Conservation (phyloP, 2,888 invertebrate genomes). For the Ligdia adustata region DNA sequence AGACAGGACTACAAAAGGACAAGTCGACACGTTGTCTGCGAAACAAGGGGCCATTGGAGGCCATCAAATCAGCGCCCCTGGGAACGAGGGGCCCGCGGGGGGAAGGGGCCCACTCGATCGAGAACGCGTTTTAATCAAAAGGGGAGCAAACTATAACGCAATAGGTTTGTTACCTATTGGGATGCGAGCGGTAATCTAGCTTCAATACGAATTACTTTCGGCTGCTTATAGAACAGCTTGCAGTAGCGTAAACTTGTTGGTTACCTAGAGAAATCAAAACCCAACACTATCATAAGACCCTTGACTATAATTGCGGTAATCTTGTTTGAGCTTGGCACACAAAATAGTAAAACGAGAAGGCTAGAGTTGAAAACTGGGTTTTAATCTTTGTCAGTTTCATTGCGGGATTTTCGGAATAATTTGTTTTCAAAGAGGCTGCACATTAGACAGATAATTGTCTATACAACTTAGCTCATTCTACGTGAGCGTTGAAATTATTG, state of each 20-base stretch:
- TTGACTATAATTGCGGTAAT: too few relatives aligned
- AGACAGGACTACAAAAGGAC: constrained; percentile 11
- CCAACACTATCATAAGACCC: too few relatives aligned
- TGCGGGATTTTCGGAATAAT: too few relatives aligned
- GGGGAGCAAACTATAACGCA: constrained; percentile 14
- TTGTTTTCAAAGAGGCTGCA: too few relatives aligned
- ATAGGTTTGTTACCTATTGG: background rate
- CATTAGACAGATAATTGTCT: too few relatives aligned
- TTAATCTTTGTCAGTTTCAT: too few relatives aligned
- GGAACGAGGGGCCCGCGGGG: background rate
- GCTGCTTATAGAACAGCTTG: background rate
- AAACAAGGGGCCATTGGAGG: constrained; percentile 14
- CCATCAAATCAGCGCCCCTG: constrained; percentile 28
- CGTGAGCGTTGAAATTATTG: too few relatives aligned
- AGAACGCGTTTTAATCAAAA: constrained; percentile 46
- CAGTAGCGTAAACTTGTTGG: background rate
- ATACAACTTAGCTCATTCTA: too few relatives aligned
- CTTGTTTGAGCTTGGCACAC: too few relatives aligned
- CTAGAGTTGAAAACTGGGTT: too few relatives aligned
- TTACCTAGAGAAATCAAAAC: too few relatives aligned
- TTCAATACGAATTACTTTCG: background rate
- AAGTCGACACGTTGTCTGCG: constrained; percentile 16
- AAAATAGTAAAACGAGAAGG: too few relatives aligned
- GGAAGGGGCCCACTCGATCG: constrained; percentile 27
- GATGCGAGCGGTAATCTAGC: constrained; percentile 2